A percentile compares a stretch with the other conserved stretches of the same genome.
Conservation (phyloP, 2,797 vertebrate species). For the Numenius phaeopus region DNA sequence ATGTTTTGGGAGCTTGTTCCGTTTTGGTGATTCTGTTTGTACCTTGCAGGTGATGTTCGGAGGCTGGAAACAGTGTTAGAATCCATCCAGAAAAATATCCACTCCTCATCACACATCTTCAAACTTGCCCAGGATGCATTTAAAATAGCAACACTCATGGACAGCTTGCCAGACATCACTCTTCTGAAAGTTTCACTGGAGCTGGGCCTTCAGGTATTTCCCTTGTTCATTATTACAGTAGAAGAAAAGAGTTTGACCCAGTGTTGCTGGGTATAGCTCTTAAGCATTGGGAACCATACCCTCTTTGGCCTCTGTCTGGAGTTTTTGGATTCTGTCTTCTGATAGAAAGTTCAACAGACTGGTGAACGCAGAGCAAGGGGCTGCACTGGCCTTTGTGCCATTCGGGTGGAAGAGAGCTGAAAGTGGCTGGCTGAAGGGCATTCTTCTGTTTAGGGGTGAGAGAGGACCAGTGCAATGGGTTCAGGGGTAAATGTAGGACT, state of each 20-base stretch:
- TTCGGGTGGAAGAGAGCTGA: not conserved
- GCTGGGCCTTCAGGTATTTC: slow-evolving; percentile 93
- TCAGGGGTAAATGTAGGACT: not conserved
- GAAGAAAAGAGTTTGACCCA: not conserved
- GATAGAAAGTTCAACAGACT: not conserved
- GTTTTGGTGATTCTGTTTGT: not conserved
- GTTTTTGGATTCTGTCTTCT: not conserved
- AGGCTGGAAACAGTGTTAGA: slow-evolving; percentile 95
- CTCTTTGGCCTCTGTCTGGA: not conserved
- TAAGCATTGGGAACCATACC: not conserved
- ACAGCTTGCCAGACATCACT: slow-evolving; percentile 97
- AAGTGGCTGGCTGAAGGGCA: not conserved
- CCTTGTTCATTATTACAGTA: not conserved
- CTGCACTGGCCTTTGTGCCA: not conserved
- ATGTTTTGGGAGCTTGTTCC: not conserved
- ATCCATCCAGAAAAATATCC: slow-evolving; percentile 98
- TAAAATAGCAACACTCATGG: slow-evolving; percentile 98
- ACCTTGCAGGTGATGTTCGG: slow-evolving; percentile 89
- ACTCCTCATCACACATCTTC: slow-evolving; percentile 96
- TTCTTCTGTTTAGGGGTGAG: not conserved
- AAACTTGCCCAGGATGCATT: slow-evolving; percentile 99
- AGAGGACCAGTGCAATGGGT: not conserved
- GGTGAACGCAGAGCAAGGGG: not conserved
- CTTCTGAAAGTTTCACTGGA: slow-evolving; percentile 97
- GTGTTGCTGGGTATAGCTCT: not conserved